Conservation (phyloP, 1,140 invertebrate species). For the Aphidius ervi region DNA sequence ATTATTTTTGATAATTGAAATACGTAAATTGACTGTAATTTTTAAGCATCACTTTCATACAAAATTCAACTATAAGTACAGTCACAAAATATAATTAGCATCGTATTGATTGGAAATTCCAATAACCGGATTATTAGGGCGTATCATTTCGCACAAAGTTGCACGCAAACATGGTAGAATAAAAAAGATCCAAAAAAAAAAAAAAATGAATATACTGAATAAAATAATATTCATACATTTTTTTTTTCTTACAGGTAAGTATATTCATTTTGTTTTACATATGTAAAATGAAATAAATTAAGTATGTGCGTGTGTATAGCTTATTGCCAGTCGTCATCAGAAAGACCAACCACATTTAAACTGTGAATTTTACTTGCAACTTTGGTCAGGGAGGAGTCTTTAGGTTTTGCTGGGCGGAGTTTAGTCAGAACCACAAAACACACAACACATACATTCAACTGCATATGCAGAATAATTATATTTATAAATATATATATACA, state of each 20-base stretch:
- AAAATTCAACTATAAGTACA: not conserved
- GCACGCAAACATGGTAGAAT: conserved; percentile 22
- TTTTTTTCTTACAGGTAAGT: not conserved
- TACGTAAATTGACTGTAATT: not conserved
- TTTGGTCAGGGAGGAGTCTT: conserved; percentile 48
- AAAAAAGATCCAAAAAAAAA: not conserved
- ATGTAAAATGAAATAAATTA: not conserved
- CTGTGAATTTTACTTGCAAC: conserved; percentile 11
- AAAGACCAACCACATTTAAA: not conserved
- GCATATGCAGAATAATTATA: not conserved
- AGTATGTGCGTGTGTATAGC: not conserved
- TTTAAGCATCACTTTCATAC: not conserved
- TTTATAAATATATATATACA: not conserved
- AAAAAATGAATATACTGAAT: no score
- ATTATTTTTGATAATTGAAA: no score
- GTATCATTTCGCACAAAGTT: not conserved
- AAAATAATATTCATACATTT: no score
- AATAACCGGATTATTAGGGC: conserved; percentile 12
- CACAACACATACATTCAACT: conserved; percentile 37
- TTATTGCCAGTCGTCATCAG: conserved; percentile 1
- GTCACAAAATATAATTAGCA: conserved; percentile 1
- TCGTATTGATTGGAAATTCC: conserved; percentile 14
- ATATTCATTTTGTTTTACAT: not conserved
- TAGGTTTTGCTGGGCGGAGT: conserved; percentile 50
- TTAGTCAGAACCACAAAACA: conserved; percentile 48